Conservation (phyloP, 1,140 invertebrate species). For the Spodoptera litura region DNA sequence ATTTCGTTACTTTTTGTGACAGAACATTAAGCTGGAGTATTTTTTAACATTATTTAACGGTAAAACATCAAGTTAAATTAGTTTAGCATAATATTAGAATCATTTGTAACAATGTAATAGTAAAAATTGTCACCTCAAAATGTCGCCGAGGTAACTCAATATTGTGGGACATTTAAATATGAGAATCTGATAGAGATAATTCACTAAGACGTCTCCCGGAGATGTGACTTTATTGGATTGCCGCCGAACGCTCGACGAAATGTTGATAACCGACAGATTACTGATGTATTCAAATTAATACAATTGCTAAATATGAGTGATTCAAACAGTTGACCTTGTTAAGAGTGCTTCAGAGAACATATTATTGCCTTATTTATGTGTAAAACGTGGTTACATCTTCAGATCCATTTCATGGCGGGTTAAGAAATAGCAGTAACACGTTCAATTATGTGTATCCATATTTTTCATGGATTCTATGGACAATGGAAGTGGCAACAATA, state of each 20-base stretch:
- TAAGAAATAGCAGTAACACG: too few relatives aligned
- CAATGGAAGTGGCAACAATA: background rate
- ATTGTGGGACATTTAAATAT: conserved; percentile 19
- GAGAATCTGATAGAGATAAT: conserved; percentile 8
- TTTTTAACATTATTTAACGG: too few relatives aligned
- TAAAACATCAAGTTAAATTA: too few relatives aligned
- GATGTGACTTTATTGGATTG: conserved; percentile 44
- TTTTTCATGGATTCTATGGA: too few relatives aligned
- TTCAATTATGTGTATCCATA: too few relatives aligned
- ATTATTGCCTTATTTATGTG: too few relatives aligned
- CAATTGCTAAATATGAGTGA: conserved; percentile 45
- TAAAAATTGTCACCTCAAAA: background rate
- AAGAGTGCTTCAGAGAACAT: background rate
- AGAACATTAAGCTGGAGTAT: too few relatives aligned
- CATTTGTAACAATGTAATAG: background rate
- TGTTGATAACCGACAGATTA: conserved; percentile 29
- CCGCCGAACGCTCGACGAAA: conserved; percentile 22
- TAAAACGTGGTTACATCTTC: too few relatives aligned
- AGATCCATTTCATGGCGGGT: too few relatives aligned
- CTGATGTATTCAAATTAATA: conserved; percentile 56
- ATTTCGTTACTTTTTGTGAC: too few relatives aligned
- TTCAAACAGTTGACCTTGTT: conserved; percentile 25
- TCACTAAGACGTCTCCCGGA: conserved; percentile 14
- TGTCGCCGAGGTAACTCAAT: conserved; percentile 1
- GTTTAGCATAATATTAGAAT: too few relatives aligned